phyloP scores from a whole-genome alignment of 1,140 invertebrate genomes.

The Hyphantria cunea region DNA sequence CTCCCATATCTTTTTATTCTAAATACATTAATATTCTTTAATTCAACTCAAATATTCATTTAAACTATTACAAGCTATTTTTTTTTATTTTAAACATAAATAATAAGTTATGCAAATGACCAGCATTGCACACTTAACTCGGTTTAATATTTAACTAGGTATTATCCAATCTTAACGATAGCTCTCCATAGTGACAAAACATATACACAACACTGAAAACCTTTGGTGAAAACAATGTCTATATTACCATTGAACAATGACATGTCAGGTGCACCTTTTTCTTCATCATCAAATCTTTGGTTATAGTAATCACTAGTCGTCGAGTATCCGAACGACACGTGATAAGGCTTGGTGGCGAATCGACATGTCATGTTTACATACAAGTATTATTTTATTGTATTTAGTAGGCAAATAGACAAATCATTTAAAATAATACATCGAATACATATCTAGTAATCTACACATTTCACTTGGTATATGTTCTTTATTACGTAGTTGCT shows the following conservation, averaged over 20 bases:
- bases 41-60: conserved; percentile 80
- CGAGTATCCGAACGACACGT: background rate
- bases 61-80: conserved; percentile 81
- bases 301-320: conserved; percentile 39
- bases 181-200: conserved; percentile 70
- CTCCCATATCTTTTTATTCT: conserved; percentile 81
- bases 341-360: conserved; percentile 1
- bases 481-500: conserved; percentile 22
- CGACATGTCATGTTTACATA: conserved; percentile 14
- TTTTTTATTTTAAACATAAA: conserved; percentile 74
- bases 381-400: conserved; percentile 19
- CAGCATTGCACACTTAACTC: conserved; percentile 79
- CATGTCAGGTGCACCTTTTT: conserved; percentile 57
- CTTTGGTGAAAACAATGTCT: conserved; percentile 45
- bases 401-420: conserved; percentile 24
- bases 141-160: conserved; percentile 76
- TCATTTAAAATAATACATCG: conserved; percentile 28
- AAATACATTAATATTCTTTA: conserved; percentile 82
- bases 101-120: conserved; percentile 79
- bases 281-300: conserved; percentile 48
- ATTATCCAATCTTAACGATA: conserved; percentile 75
- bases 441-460: conserved; percentile 37
- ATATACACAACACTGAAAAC: conserved; percentile 68
- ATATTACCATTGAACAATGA: conserved; percentile 42
- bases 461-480: conserved; percentile 7